Evolutionary conservation across 2,113 vertebrate species (phyloP).

Genomic region (Pimephales promelas): DNA sequence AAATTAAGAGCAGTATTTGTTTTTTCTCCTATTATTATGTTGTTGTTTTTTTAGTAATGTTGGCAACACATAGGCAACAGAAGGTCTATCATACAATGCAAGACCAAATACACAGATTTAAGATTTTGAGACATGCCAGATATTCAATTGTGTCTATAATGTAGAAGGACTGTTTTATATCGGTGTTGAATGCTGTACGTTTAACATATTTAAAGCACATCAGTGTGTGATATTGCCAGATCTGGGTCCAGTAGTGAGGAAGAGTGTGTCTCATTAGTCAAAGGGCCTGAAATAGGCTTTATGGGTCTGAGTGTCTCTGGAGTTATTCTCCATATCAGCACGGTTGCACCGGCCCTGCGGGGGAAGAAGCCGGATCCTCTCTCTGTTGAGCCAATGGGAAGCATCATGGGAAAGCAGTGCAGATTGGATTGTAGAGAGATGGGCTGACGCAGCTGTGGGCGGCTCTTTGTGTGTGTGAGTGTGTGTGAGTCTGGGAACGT

Average conservation of each 20-base stretch:
- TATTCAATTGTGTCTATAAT: background rate
- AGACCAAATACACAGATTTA: background rate
- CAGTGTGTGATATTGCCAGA: constrained; percentile 29
- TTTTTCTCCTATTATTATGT: background rate
- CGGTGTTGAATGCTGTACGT: background rate
- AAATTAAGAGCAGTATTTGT: background rate
- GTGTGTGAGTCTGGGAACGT: constrained; percentile 19
- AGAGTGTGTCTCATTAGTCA: constrained; percentile 74
- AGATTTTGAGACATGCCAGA: background rate
- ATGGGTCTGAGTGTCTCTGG: constrained; percentile 71
- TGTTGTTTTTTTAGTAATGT: background rate
- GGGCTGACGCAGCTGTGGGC: constrained; percentile 74
- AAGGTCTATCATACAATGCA: background rate
- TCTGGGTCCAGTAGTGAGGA: constrained; percentile 70
- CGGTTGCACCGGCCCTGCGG: constrained; percentile 75
- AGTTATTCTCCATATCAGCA: constrained; percentile 79
- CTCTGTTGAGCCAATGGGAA: constrained; percentile 75
- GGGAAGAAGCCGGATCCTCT: constrained; percentile 78
- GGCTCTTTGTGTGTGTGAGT: constrained; percentile 64
- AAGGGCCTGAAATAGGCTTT: constrained; percentile 77
- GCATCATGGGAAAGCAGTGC: constrained; percentile 78
- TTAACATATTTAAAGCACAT: background rate
- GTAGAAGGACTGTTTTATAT: background rate
- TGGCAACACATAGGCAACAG: too few species aligned
- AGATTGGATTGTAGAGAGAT: constrained; percentile 75